These are phyloP conservation scores for Sula dactylatra DNA, from an alignment of 2,113 vertebrate species.

Conservation along the genomic window DNA sequence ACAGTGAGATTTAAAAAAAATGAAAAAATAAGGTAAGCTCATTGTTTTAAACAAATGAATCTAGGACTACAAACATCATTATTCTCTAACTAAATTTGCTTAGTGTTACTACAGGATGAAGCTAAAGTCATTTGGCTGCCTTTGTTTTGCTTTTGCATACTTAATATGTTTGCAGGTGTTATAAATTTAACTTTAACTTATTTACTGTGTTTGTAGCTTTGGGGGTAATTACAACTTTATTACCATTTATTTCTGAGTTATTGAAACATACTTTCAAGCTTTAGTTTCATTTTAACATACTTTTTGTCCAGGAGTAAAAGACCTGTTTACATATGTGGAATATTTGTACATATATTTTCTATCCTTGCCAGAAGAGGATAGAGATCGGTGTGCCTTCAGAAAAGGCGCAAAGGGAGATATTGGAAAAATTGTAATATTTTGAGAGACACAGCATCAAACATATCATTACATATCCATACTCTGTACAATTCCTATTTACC, in stretches of 20 bases:
- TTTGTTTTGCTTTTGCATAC: constrained; percentile 33
- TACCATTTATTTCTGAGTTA: constrained; percentile 42
- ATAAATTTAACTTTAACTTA: constrained; percentile 54
- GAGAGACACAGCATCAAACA: neutral
- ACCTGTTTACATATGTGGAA: neutral
- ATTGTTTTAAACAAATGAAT: constrained; percentile 19
- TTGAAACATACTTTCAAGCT: constrained; percentile 20
- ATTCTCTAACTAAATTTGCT: constrained; percentile 45
- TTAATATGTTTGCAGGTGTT: constrained; percentile 26
- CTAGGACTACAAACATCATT: constrained; percentile 30
- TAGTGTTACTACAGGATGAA: constrained; percentile 49
- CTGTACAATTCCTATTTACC: neutral
- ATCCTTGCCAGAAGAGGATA: neutral
- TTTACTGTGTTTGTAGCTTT: constrained; percentile 36
- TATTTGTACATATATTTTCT: neutral
- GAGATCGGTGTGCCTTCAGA: neutral
- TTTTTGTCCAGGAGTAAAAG: neutral
- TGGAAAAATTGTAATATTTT: neutral
- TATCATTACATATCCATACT: neutral
- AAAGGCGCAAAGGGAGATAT: neutral
- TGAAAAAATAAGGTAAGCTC: neutral
- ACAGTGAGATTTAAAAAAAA: neutral
- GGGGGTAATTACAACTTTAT: constrained; percentile 38
- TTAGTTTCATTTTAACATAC: neutral
- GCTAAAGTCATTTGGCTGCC: constrained; percentile 39